Base-by-base conservation (phyloP, 1,140 invertebrate genomes). In the Cyphomyrmex costatus region DNA sequence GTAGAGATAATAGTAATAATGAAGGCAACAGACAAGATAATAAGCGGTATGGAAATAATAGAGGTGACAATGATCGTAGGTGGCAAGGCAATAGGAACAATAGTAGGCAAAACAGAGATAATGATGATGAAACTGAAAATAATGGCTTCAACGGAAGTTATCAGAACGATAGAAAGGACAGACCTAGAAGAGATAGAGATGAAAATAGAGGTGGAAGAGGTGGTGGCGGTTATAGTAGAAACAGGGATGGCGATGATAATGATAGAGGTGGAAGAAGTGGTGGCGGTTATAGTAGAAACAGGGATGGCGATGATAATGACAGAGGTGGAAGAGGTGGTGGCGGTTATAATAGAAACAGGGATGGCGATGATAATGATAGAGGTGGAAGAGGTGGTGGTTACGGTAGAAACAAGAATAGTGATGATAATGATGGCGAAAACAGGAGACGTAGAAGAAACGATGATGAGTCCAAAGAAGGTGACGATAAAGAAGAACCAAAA, bases 61-160 rank as follows among this genome's bases (percentile, higher is more conserved):
- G 86, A 49, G 86, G 61, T 36, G 73, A 71, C 4, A 24, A 86
- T 73, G 86, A 92, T 56, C 66, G 90, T 4, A 87, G 80, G 63
- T 36, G 63, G 70, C 27, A 88, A 14, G 82, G 84, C 2, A 77
- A 87, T 27, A 87, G 87, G 19, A 61, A 79, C 1, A 24, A 76
- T 24, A 70, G 86, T 61, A n/a, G 21, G 3, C 53, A 49, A 56
- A 42, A 51, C 30, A 58, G 70, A 19, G 63, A 53, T 71, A 77
- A 30, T 36, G 19, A 60, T 33, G 61, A 78, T 58, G 84, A 78
- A 21, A 79, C 85, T 58, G 74, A 86, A 61, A 63, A 89, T 21
- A 79, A 91, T 33, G 80, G 86, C 30, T 85, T 76, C 10, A 53
- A 89, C 6, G 61, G 83, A 21, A 77, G 73, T 80, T 63, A 56